Evolutionary conservation across 2,113 vertebrate species (phyloP).

Genomic region (Rattus norvegicus): GRCr8 NC_086031.1:49983501-49984000

Average conservation of each 20-base stretch:
- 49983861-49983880: slow-evolving; percentile 75
- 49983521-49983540: neutral
- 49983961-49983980: neutral
- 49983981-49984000: neutral
- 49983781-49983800: slow-evolving; percentile 54
- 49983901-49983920: neutral
- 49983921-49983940: neutral
- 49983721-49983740: neutral
- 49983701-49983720: neutral
- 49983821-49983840: slow-evolving; percentile 62
- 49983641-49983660: neutral
- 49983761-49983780: neutral
- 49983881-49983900: neutral
- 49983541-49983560: neutral
- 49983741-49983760: neutral
- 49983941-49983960: neutral
- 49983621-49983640: neutral
- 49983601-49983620: neutral
- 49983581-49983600: neutral
- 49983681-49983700: too few relatives aligned
- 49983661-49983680: neutral
- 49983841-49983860: slow-evolving; percentile 44
- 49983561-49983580: neutral
- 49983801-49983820: slow-evolving; percentile 41
- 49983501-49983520: neutral